Conservation (phyloP, 2,888 invertebrate species). For the Apamea anceps region DNA sequence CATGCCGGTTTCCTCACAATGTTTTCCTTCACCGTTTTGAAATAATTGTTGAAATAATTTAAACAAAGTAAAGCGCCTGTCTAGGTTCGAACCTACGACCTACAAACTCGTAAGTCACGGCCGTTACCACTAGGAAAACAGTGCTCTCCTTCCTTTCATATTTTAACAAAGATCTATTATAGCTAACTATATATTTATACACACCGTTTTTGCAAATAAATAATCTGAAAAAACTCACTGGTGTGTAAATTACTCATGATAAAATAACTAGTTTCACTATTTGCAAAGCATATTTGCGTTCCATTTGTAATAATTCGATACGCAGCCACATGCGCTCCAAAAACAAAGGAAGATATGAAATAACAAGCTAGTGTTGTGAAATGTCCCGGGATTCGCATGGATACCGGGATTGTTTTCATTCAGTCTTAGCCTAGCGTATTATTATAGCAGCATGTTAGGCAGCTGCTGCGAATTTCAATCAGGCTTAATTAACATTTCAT, state of each 20-base stretch:
- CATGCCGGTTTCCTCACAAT: no score
- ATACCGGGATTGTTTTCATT: slow-evolving; percentile 33
- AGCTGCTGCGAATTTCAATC: slow-evolving; percentile 23
- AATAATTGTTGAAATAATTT: no score
- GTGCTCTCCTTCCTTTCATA: no score
- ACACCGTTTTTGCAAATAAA: background rate
- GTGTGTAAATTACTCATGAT: background rate
- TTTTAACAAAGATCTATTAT: no score
- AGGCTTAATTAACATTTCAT: background rate
- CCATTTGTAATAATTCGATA: slow-evolving; percentile 62
- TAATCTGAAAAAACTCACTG: background rate
- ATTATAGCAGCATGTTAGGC: slow-evolving; percentile 23
- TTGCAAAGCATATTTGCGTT: slow-evolving; percentile 31
- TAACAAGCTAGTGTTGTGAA: slow-evolving; percentile 61
- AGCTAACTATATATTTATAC: no score
- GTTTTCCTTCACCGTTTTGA: no score
- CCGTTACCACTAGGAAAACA: no score
- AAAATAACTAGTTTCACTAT: slow-evolving; percentile 17
- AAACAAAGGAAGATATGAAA: slow-evolving; percentile 72
- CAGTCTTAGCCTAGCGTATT: slow-evolving; percentile 31
- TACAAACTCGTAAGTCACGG: no score
- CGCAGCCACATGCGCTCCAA: slow-evolving; percentile 56
- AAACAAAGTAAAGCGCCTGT: no score
- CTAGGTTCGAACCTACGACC: no score
- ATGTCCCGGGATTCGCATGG: slow-evolving; percentile 19